Base-by-base conservation (phyloP, 2,797 vertebrate species). In the Malacoctenus gilli region DNA sequence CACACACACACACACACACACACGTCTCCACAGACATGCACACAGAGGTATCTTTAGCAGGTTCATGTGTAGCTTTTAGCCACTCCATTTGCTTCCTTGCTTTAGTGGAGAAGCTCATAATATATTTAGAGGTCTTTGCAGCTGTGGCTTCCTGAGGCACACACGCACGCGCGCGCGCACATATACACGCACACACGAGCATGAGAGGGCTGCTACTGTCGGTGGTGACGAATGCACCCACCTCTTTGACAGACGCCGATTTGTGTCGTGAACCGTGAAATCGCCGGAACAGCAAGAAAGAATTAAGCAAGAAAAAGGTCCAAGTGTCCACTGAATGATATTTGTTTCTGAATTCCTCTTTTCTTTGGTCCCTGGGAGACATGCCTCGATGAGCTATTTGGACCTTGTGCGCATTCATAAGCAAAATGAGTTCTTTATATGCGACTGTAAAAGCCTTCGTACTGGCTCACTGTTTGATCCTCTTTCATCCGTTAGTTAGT, bases 31-130 rank as follows among this genome's bases (percentile, higher is more conserved):
- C 16, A 15, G 46, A 54, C 16, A 52, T n/a, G 51, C 16, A 49
- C 36, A 32, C 34, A 35, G 2, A 19, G 4, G 19, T 56, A 57
- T 51, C 18, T 31, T 31, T 44, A 10, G 20, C 39, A 51, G 23
- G 23, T 38, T 34, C 8, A 20, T 52, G 47, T 34, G 25, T 13
- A 57, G 48, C 62, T 59, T 56, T 76, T 57, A 69, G 36, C 35
- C 31, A 49, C 57, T 71, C 59, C 65, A 80, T 84, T 80, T 79
- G 38, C 39, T 68, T 35, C 9, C 18, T 14, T 60, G 34, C 57
- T 62, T 47, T 39, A 49, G 37, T 39, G 11, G 40, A 53, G 43
- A 54, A 35, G 43, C 46, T 69, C 59, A 61, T 72, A 37, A 30
- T 30, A 60, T 36, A 60, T 48, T 40, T 48, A 59, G 35, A 31